Base-by-base conservation (phyloP, 2,797 vertebrate species). In the Xyrichtys novacula region DNA sequence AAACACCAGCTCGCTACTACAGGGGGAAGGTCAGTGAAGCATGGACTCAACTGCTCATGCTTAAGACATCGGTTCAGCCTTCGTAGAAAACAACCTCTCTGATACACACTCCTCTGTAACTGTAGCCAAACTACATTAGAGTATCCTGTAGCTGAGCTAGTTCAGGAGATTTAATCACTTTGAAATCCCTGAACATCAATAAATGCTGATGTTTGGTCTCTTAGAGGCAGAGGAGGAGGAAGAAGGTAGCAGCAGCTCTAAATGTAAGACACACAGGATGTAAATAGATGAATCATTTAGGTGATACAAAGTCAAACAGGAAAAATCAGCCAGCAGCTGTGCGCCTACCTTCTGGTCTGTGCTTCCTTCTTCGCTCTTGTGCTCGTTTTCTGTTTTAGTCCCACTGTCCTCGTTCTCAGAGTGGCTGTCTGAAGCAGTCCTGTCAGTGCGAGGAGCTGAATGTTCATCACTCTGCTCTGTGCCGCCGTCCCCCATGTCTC, bases 331-430 rank as follows among this genome's bases (percentile, higher is more conserved):
- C 23, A 31, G 46, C 25, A 34, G 10, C 38, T 7, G 17, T 12
- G 38, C n/a, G 38, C 54, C 0, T 78, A 94, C 94, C 91, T 94
- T 94, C 0, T 82, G 87, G 36, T 94, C 90, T 12, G 85, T 16
- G 62, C 71, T 60, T 12, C 44, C 84, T 20, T 92, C 88, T 38
- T 88, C 84, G 1, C 44, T 80, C 40, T 43, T 74, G 3, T 72
- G 70, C 32, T 86, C 81, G 10, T 11, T 71, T 9, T 87, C 84
- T 12, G 49, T 56, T 54, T 77, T 42, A 15, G 55, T 54, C 25
- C 56, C 74, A 12, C 9, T 57, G 63, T 84, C 80, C 59, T 83
- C 71, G 1, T 61, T 47, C 36, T 74, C 80, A 10, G 23, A 4
- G 22, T 32, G 58, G 54, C 65, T 68, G 26, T 71, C 78, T 19